Conservation (phyloP, 2,113 vertebrate species). For the Phodopus roborovskii region DNA sequence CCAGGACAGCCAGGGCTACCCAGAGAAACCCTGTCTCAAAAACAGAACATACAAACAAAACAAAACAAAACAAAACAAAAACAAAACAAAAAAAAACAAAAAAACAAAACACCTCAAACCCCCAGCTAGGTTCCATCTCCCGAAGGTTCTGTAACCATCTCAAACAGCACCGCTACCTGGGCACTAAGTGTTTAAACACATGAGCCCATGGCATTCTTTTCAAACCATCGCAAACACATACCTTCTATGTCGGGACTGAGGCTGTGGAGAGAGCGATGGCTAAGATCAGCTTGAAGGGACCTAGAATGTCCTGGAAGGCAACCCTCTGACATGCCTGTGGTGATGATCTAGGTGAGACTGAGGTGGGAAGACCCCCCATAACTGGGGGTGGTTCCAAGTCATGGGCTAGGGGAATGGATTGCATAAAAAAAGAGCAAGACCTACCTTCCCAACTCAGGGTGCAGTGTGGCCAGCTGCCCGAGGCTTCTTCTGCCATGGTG, state of each 20-base stretch:
- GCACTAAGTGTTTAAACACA: neutral
- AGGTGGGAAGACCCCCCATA: neutral
- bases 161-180: neutral
- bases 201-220: neutral
- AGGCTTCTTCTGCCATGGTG: neutral
- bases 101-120: too few species aligned
- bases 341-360: neutral
- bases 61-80: too few species aligned
- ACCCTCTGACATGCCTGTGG: neutral
- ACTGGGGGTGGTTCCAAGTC: neutral
- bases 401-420: too few species aligned
- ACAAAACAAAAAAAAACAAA: too few species aligned
- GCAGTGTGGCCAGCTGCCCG: neutral
- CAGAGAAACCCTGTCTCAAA: too few species aligned
- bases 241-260: neutral
- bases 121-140: neutral
- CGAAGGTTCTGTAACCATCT: neutral
- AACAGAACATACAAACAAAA: too few species aligned
- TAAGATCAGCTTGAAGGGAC: neutral
- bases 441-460: neutral
- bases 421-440: neutral
- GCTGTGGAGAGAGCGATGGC: neutral
- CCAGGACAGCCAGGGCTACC: too few species aligned
- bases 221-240: neutral
- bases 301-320: neutral